Evolutionary conservation across 2,888 invertebrate species (phyloP), one percentile per base, ranked within the genome.

Genomic region (Dicycla oo): DNA sequence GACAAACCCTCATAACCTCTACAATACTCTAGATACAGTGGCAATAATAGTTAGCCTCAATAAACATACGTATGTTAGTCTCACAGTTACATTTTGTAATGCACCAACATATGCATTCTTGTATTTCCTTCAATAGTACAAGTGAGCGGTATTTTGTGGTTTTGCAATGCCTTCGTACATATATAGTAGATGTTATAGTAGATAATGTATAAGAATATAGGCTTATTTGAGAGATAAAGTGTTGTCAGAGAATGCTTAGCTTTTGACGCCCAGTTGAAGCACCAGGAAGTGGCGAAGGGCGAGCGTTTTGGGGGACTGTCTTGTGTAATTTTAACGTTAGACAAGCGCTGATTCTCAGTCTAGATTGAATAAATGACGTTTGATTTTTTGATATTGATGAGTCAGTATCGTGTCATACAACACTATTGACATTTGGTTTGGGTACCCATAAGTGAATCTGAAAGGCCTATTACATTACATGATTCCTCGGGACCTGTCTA

Each of bases 141-240:
- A 73, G 73, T 73, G 75, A 84, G 40, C 53, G 84, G 81, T 69
- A 77, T 80, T 62, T 51, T 74, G 73, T 54, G 69, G 69, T 83
- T 80, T 80, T 69, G 80, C 62, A 82, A 84, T 63, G 2, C 8
- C 49, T 18, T 26, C 5, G 2, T 61, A 26, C 13, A 20, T 38
- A 38, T 38, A 38, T 47, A 26, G 23, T 72, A 56, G 64, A 58
- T 49, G 54, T 49, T 63, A 26, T 53, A 54, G 45, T n/a, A 53
- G n/a, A 53, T 66, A 47, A 65, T 60, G 0, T 56, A 23, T 40
- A 45, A 13, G 8, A 20, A 15, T 34, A 69, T 20, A 11, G 23
- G 13, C 34, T 18, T 51, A 57, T 45, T 71, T 51, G 0, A 15
- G 5, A 26, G 15, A 43, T 5, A n/a, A 11, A 20, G 1, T 34